phyloP scores from a whole-genome alignment of 2,888 invertebrate genomes.

The Noctua pronuba region DNA sequence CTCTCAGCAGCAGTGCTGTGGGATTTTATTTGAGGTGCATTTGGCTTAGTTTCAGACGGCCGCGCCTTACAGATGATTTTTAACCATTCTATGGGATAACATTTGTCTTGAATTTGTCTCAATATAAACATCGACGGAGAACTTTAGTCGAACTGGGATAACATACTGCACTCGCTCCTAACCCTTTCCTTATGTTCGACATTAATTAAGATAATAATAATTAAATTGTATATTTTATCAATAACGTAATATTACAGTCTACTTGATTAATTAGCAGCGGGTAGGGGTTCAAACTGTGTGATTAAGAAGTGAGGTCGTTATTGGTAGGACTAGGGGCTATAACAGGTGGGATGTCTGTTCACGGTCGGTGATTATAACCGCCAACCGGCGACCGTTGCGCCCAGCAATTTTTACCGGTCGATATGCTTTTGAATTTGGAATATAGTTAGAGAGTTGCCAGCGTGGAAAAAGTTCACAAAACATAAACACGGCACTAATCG shows the following conservation, averaged over 20 bases:
- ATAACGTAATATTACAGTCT: conserved; percentile 3
- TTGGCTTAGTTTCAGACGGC: neutral
- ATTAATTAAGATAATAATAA: neutral
- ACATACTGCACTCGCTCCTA: neutral
- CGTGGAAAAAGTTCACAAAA: conserved; percentile 40
- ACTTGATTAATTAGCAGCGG: conserved; percentile 46
- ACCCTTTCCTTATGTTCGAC: neutral
- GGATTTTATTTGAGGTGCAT: conserved; percentile 2
- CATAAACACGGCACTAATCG: conserved; percentile 26
- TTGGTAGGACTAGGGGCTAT: conserved; percentile 53
- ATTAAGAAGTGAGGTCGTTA: conserved; percentile 50
- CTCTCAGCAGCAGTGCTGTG: neutral
- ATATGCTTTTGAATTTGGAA: conserved; percentile 69
- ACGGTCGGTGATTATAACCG: conserved; percentile 85
- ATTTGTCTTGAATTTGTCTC: neutral
- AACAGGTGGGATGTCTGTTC: conserved; percentile 83
- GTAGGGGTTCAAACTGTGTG: conserved; percentile 31
- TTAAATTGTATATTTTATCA: neutral
- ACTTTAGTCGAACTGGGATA: neutral
- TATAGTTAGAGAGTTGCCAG: conserved; percentile 48
- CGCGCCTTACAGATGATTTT: neutral
- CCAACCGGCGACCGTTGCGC: conserved; percentile 80
- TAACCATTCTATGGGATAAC: neutral
- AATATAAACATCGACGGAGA: neutral
- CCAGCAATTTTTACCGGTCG: conserved; percentile 69